phyloP scores from a whole-genome alignment of 2,797 vertebrate species.

The Tachyglossus aculeatus region DNA sequence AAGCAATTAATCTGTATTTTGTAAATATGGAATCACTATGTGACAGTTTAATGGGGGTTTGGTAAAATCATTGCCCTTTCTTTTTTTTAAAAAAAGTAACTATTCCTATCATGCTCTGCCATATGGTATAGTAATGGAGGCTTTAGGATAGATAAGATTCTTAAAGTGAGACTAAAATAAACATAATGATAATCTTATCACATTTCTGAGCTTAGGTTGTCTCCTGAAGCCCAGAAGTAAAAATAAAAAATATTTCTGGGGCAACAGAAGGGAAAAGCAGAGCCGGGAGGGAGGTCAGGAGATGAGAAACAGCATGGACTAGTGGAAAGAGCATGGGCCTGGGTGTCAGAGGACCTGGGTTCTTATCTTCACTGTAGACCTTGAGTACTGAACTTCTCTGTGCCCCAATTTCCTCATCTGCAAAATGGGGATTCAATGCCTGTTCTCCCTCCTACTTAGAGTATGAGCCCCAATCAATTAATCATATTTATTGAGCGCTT shows the following conservation, averaged over 20 bases:
- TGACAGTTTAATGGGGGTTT: slow-evolving; percentile 58
- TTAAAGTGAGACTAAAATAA: slow-evolving; percentile 65
- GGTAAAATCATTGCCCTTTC: slow-evolving; percentile 45
- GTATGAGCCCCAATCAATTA: no score
- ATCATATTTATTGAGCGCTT: no score
- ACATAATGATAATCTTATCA: slow-evolving; percentile 56
- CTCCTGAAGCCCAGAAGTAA: slow-evolving; percentile 39
- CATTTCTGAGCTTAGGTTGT: slow-evolving; percentile 58
- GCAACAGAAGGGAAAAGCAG: neutral
- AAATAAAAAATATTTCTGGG: slow-evolving; percentile 16
- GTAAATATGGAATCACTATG: slow-evolving; percentile 56
- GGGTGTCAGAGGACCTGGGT: no score
- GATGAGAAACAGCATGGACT: no score
- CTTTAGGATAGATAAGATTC: slow-evolving; percentile 58
- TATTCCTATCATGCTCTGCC: slow-evolving; percentile 20
- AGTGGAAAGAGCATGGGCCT: no score
- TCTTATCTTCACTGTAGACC: no score
- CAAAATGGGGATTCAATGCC: no score
- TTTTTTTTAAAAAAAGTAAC: slow-evolving; percentile 29
- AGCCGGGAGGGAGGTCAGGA: neutral
- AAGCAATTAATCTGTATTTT: slow-evolving; percentile 50
- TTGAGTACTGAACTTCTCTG: no score
- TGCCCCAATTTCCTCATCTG: no score
- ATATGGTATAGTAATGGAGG: slow-evolving; percentile 40
- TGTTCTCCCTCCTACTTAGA: no score